A percentile compares a stretch with the other conserved stretches of the same genome.
These are phyloP conservation scores for Leucoraja ocellata DNA, from an alignment of 2,797 vertebrate genomes.

Conservation along the genomic window DNA sequence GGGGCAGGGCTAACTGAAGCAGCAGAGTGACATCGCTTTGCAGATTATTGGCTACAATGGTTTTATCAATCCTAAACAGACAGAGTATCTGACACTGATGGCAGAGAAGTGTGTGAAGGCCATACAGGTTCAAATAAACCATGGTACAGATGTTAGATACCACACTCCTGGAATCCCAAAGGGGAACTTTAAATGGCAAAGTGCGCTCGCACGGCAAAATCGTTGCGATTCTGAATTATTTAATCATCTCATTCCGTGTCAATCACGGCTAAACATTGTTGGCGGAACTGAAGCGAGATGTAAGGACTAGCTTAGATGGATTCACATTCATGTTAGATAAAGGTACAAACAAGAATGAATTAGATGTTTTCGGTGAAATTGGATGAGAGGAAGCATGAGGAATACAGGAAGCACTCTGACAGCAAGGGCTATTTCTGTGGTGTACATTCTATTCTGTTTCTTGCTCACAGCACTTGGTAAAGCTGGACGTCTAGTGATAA, in stretches of 20 bases:
- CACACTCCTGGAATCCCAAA: background rate
- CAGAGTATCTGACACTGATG: background rate
- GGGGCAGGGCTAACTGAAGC: background rate
- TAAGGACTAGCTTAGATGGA: background rate
- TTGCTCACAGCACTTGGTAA: no score
- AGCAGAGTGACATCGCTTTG: background rate
- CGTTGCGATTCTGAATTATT: background rate
- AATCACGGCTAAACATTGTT: background rate
- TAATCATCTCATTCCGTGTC: background rate
- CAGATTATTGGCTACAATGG: background rate
- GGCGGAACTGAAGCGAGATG: background rate
- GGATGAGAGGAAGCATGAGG: background rate
- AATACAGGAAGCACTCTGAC: background rate
- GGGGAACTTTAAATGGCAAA: no score
- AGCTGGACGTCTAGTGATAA: background rate
- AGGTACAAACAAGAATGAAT: background rate
- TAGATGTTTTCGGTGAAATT: background rate
- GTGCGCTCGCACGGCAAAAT: background rate
- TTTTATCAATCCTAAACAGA: constrained; percentile 22
- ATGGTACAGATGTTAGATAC: background rate
- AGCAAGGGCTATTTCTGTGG: background rate
- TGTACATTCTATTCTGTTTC: background rate
- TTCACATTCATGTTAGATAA: background rate
- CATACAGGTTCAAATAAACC: background rate
- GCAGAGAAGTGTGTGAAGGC: background rate